Conservation (phyloP, 2,797 vertebrate genomes). For the Falco columbarius region DNA sequence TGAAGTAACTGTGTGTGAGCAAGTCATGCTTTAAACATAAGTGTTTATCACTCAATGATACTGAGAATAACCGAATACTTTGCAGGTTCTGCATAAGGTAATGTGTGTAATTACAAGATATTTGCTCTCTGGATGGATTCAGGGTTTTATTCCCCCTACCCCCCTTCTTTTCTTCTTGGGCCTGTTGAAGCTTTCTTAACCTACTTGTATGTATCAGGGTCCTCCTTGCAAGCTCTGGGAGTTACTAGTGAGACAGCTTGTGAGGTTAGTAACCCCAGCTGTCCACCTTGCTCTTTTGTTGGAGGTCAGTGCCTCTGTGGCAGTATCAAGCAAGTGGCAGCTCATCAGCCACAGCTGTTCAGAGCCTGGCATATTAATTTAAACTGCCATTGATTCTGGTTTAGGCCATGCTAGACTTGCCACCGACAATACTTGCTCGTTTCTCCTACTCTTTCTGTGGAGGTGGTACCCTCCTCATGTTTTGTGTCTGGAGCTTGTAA, state of each 20-base stretch:
- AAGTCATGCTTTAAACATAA: not conserved
- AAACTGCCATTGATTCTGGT: not conserved
- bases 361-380: not conserved
- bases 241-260: not conserved
- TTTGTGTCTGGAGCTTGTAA: not conserved
- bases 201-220: not conserved
- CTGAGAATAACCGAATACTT: not conserved
- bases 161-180: not conserved
- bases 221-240: not conserved
- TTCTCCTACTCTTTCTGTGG: not conserved
- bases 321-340: not conserved
- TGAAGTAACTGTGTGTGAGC: not conserved
- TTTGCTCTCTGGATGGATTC: not conserved
- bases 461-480: not conserved
- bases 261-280: not conserved
- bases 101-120: not conserved
- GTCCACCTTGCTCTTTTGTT: not conserved
- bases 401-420: not conserved
- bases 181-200: not conserved
- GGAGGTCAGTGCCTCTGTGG: not conserved
- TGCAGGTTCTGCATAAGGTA: not conserved
- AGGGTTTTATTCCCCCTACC: not conserved
- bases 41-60: not conserved
- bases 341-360: not conserved
- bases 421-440: not conserved